phyloP scores from a whole-genome alignment of 30 jellyfish, hydroid and myxozoan genomes.

The Nemopilema nomurai region DNA sequence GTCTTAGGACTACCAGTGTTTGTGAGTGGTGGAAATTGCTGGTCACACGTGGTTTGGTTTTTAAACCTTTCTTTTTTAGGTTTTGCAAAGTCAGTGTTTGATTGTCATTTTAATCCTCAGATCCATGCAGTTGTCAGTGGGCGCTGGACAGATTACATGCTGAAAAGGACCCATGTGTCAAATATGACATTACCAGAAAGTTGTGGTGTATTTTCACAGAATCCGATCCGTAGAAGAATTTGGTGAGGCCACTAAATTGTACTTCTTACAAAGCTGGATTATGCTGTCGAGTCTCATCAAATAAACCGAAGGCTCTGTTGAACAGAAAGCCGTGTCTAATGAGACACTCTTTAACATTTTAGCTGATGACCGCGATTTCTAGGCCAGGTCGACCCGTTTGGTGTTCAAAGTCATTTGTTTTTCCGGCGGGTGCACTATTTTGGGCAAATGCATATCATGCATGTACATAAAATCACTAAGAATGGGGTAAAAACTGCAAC shows the following conservation, averaged over 20 bases:
- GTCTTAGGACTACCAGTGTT: too few relatives aligned
- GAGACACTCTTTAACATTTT: background rate
- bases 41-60: background rate
- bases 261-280: background rate
- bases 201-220: conserved; percentile 87
- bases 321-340: background rate
- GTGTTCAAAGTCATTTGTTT: too few relatives aligned
- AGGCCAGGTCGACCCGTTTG: background rate
- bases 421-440: too few relatives aligned
- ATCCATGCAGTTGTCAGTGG: conserved; percentile 92
- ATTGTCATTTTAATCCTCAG: conserved; percentile 16
- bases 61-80: background rate
- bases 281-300: background rate
- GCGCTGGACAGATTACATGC: conserved; percentile 97
- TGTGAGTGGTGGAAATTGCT: too few relatives aligned
- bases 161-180: conserved; percentile 97
- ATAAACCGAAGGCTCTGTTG: background rate
- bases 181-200: conserved; percentile 87
- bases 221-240: conserved; percentile 84
- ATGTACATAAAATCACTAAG: too few relatives aligned
- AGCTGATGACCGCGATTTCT: background rate
- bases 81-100: background rate
- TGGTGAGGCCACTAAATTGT: conserved; percentile 42
- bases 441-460: too few relatives aligned
- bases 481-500: too few relatives aligned